Evolutionary conservation across 1,140 invertebrate genomes (phyloP).

Genomic region (Meteorus sp.): DNA sequence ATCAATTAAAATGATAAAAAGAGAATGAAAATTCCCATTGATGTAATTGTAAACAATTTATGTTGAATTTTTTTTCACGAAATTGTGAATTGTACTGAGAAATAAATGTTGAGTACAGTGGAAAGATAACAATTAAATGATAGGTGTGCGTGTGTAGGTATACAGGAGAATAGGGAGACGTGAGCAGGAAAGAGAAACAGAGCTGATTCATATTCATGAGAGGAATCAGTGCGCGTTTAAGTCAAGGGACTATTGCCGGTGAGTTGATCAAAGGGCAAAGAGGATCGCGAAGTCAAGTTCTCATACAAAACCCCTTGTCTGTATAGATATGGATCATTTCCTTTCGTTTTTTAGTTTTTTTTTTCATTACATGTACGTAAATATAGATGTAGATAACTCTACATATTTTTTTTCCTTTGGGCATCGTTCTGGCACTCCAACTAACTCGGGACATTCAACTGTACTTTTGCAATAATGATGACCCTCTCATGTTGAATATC

Average conservation of each 20-base stretch:
- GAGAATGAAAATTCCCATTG: no score
- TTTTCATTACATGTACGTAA: no score
- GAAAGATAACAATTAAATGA: constrained; percentile 42
- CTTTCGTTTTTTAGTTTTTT: no score
- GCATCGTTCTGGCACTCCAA: constrained; percentile 22
- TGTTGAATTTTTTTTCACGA: constrained; percentile 25
- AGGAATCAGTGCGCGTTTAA: constrained; percentile 46
- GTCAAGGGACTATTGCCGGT: constrained; percentile 39
- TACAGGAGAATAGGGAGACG: no score
- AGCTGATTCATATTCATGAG: constrained; percentile 46
- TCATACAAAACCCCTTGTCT: no score
- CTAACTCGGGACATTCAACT: constrained; percentile 37
- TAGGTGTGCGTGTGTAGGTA: constrained; percentile 26
- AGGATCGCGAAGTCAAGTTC: no score
- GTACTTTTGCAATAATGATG: constrained; percentile 56
- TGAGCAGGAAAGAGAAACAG: constrained; percentile 10
- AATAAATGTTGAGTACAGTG: neutral
- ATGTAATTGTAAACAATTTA: no score
- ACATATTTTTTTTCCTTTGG: neutral
- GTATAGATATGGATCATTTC: no score
- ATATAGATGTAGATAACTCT: no score
- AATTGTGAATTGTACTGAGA: neutral
- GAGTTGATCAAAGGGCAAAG: constrained; percentile 53
- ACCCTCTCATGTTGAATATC: constrained; percentile 52
- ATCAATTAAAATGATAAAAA: no score